Conservation (phyloP, 2,888 invertebrate genomes). For the Archips xylosteana region DNA sequence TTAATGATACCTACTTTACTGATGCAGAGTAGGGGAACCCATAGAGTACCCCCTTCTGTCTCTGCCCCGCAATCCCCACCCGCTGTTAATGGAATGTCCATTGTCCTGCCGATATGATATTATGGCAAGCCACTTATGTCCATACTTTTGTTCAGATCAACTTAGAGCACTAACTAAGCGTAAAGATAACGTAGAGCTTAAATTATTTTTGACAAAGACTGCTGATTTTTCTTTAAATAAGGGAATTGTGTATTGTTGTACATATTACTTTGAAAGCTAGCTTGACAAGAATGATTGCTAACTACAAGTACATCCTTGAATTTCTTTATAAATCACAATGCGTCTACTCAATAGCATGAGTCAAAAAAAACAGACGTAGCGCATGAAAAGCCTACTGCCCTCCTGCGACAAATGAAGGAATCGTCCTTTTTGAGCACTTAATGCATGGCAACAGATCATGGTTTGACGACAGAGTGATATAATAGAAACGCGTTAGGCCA, state of each 20-base stretch:
- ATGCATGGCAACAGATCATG: slow-evolving; percentile 71
- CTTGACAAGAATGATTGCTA: background rate
- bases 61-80: slow-evolving; percentile 45
- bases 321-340: slow-evolving; percentile 12
- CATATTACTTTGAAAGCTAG: background rate
- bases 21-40: slow-evolving; percentile 61
- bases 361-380: slow-evolving; percentile 20
- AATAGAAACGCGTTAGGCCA: slow-evolving; percentile 21
- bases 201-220: background rate
- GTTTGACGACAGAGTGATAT: slow-evolving; percentile 60
- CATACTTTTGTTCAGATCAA: slow-evolving; percentile 62
- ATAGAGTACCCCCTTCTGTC: slow-evolving; percentile 53
- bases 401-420: slow-evolving; percentile 27
- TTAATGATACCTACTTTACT: slow-evolving; percentile 44
- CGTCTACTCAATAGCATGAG: background rate
- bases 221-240: background rate
- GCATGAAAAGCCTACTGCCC: slow-evolving; percentile 32
- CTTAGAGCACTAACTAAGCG: slow-evolving; percentile 33
- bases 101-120: slow-evolving; percentile 78
- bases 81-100: slow-evolving; percentile 72
- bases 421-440: slow-evolving; percentile 50
- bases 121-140: slow-evolving; percentile 74
- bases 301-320: background rate
- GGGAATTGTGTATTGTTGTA: background rate
- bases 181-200: background rate